Percentiles rank a stretch among this genome's conserved stretches.
Conservation (phyloP, 2,797 vertebrate species). For the Glyptemys insculpta region DNA sequence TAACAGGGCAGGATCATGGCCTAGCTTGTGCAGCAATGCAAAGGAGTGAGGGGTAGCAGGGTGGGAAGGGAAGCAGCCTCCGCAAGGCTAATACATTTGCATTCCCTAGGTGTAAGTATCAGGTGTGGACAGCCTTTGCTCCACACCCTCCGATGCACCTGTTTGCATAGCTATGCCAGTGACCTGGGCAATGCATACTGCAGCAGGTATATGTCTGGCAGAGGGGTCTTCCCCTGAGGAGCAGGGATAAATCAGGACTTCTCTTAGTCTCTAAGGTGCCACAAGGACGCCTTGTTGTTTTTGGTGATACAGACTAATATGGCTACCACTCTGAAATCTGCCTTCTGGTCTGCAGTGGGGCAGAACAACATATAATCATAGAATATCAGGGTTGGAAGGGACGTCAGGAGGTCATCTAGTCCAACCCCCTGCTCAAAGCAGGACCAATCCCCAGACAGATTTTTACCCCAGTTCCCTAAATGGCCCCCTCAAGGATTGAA, state of each 20-base stretch:
- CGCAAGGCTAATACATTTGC: not conserved
- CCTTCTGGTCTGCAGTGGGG: not conserved
- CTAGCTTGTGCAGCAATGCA: not conserved
- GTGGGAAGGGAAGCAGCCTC: not conserved
- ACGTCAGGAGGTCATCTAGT: no score
- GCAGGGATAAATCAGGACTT: not conserved
- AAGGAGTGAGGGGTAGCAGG: not conserved
- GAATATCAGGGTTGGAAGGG: no score
- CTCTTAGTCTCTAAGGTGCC: not conserved
- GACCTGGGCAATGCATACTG: not conserved
- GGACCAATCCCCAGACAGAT: no score
- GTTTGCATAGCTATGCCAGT: not conserved
- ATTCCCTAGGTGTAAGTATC: not conserved
- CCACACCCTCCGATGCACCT: no score
- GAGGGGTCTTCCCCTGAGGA: not conserved
- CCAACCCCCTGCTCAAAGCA: no score
- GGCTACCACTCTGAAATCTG: not conserved
- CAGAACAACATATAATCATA: not conserved
- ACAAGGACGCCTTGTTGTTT: no score
- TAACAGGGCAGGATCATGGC: not conserved
- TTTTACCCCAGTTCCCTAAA: no score
- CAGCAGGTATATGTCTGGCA: not conserved
- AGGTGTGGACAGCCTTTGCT: not conserved
- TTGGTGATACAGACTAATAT: no score
- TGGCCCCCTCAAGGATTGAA: no score